Base-by-base conservation (phyloP, 2,888 invertebrate genomes). In the Myathropa florea region DNA sequence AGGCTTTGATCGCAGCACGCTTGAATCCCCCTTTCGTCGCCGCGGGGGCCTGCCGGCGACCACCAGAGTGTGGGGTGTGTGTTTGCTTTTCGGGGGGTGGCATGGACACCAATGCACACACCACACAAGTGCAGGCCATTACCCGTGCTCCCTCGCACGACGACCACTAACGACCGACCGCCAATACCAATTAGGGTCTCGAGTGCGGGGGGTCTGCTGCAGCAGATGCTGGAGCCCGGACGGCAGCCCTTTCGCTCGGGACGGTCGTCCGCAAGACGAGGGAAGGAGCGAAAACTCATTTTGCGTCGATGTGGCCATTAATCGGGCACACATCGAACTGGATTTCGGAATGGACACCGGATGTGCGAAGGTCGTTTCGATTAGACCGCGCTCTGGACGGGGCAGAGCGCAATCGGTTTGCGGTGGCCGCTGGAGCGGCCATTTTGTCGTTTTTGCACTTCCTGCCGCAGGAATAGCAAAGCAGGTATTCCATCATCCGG, bases 381-480 rank as follows among this genome's bases (percentile, higher is more conserved):
- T 59, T 46, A 59, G 80, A 23, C 80, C 70, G 53, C 67, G 24
- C 57, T 9, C 10, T 57, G 36, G 71, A 75, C 65, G 68, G 64
- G 64, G 68, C 26, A 57, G n/a, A 18, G 64, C 21, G 1, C 61
- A 85, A 14, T 12, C 0, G n/a, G n/a, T n/a, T 14, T 39, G 39
- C 39, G 46, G 46, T n/a, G 46, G 21, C 59, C 55, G 18, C n/a
- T n/a, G 23, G 14, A 24, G 0, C 57, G 12, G 14, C 23, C 57
- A 57, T 24, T 57, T 81, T 76, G 70, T 68, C 57, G 60, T 57
- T 28, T 77, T 65, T 82, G 46, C 76, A 82, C 85, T 85, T 81
- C 77, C 85, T 77, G 82, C 73, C 36, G 73, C 60, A 68, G 72
- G 85, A 85, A 81, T 77, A 77, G 53, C 64, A 72, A 81, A 81